Conservation (phyloP, 1,140 invertebrate genomes). For the Diabrotica undecimpunctata region DNA sequence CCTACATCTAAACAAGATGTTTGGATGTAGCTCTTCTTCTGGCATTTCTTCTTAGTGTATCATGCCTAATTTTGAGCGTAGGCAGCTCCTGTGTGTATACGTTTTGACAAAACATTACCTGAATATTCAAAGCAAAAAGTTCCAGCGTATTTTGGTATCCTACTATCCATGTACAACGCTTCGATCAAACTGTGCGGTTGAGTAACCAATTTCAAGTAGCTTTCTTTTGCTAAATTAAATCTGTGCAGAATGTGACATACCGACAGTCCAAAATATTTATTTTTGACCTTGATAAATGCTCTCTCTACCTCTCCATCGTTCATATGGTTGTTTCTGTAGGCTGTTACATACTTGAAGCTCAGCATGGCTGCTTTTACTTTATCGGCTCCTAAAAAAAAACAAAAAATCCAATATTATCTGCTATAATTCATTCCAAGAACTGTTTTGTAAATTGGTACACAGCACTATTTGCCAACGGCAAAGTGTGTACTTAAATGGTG, state of each 20-base stretch:
- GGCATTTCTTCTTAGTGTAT: no score
- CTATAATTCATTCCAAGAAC: background rate
- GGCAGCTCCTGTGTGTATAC: no score
- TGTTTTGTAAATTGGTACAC: background rate
- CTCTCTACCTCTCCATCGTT: slow-evolving; percentile 21
- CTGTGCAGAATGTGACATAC: slow-evolving; percentile 38
- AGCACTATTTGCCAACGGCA: no score
- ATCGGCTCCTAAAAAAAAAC: slow-evolving; percentile 34
- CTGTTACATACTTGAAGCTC: slow-evolving; percentile 38
- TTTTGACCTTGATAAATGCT: slow-evolving; percentile 35
- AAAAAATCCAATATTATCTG: background rate
- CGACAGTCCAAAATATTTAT: slow-evolving; percentile 34
- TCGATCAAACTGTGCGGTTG: slow-evolving; percentile 35
- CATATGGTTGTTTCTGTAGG: slow-evolving; percentile 25
- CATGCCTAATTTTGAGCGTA: no score
- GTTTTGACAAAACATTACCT: no score
- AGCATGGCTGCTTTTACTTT: slow-evolving; percentile 36
- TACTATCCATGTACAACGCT: slow-evolving; percentile 37
- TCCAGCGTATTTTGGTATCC: slow-evolving; percentile 30
- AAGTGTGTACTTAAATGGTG: no score
- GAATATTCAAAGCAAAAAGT: slow-evolving; percentile 25
- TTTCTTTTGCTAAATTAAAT: slow-evolving; percentile 30
- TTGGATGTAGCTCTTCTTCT: no score
- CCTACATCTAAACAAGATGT: no score
- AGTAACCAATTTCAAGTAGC: slow-evolving; percentile 31